phyloP scores from a whole-genome alignment of 2,797 vertebrate species.

The Natrix natrix region DNA sequence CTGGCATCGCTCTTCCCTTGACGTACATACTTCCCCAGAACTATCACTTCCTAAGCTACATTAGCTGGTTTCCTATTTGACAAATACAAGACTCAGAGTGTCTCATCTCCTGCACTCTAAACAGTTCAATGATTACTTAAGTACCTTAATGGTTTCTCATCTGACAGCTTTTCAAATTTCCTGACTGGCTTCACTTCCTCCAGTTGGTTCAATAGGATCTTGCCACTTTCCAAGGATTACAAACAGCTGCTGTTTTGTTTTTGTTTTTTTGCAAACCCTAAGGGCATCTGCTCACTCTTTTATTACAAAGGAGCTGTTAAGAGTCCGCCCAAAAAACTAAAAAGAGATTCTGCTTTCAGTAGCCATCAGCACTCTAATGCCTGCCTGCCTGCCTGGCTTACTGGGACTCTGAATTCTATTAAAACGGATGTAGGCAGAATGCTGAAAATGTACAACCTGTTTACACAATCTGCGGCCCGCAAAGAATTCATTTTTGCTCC shows the following conservation, averaged over 20 bases:
- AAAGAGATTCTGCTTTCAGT: no score
- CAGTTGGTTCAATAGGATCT: background rate
- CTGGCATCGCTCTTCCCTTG: background rate
- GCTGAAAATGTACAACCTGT: background rate
- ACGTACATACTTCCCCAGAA: background rate
- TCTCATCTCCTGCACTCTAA: background rate
- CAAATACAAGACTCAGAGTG: background rate
- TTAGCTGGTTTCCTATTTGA: background rate
- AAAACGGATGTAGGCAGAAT: background rate
- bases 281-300: background rate
- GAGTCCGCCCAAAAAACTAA: background rate
- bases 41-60: background rate
- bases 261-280: background rate
- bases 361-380: background rate
- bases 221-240: background rate
- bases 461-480: background rate
- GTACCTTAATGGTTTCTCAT: background rate
- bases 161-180: background rate
- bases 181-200: background rate
- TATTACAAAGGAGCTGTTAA: background rate
- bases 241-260: background rate
- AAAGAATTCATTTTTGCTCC: background rate
- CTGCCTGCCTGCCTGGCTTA: background rate
- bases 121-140: background rate
- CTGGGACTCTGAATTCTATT: background rate